A percentile compares a stretch with the other conserved stretches of the same genome.
Evolutionary conservation across 2,888 invertebrate species (phyloP).

Genomic region (Oscheius sp.): DNA sequence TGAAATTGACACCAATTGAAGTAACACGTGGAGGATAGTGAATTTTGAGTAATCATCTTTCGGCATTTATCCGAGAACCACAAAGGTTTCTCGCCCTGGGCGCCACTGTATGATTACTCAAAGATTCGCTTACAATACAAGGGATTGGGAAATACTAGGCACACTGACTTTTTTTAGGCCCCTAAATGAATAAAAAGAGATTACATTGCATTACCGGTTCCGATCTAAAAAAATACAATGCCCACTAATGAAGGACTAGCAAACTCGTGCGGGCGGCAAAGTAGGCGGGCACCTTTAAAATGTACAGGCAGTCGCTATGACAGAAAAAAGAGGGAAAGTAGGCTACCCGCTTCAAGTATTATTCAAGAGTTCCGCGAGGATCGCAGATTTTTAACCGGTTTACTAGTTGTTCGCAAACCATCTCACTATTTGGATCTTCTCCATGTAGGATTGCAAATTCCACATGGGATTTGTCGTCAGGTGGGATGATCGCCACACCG

Average conservation of each 20-base stretch:
- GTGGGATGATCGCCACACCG: conserved; percentile 49
- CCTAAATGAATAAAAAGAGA: not conserved
- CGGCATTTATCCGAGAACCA: conserved; percentile 19
- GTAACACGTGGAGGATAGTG: not conserved
- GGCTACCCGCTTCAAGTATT: conserved; percentile 5
- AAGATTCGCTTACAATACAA: conserved; percentile 16
- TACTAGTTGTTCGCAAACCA: conserved; percentile 48
- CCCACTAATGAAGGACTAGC: conserved; percentile 21
- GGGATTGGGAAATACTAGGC: not conserved
- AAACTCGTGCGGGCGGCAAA: conserved; percentile 20
- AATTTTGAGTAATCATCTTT: conserved; percentile 21
- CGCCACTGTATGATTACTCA: conserved; percentile 22
- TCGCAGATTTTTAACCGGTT: conserved; percentile 45
- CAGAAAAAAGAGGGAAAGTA: not conserved
- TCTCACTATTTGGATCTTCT: conserved; percentile 47
- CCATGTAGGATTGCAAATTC: conserved; percentile 49
- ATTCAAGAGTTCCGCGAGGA: conserved; percentile 33
- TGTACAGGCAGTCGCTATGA: conserved; percentile 8
- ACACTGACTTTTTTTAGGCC: not conserved
- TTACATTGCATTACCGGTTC: not conserved
- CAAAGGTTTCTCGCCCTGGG: conserved; percentile 24
- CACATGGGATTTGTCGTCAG: conserved; percentile 52
- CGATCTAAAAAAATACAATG: conserved; percentile 6
- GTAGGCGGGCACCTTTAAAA: conserved; percentile 1
- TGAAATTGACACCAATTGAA: not conserved